Base-by-base conservation (phyloP, 1,140 invertebrate genomes). In the Caenorhabditis tropicalis region DNA sequence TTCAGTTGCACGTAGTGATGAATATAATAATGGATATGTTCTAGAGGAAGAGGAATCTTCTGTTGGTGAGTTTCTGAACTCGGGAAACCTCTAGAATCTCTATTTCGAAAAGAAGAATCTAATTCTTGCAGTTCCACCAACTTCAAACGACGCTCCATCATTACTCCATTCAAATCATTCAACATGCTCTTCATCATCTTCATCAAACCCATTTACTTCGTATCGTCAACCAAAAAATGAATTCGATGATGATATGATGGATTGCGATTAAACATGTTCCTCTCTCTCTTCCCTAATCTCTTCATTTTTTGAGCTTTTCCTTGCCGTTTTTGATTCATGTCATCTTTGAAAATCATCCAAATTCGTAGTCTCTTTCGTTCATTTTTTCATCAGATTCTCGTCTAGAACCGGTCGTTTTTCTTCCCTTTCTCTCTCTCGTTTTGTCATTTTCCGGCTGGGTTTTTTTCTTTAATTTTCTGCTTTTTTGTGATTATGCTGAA, bases 1-100 rank as follows among this genome's bases (percentile, higher is more conserved):
- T 3, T 83, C 82, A 31, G 82, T 83, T 19, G 82, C 82, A 27
- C 60, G 82, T 19, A 83, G 82, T 58, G 82, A 83, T 19, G 82
- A 83, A 16, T 83, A 49, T 43, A 58, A 48, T n/a, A 53, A 83
- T 43, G 82, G 56, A 16, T 83, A 74, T 31, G 82, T 83, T 24
- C 31, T 58, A 6, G 82, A 83, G 49, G 82, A 83, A 46, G 82
- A 83, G 29, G 82, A 83, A n/a, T 21, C 33, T 19, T 21, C 81
- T 27, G 19, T 43, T 43, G 33, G 81, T 82, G 2, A 43, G 81
- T 58, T 58, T 24, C 43, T 31, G 2, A 12, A 43, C 12, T 43
- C 12, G 5, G 5, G 12, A 12, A 43, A 43, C 39, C 12, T 5
- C 39, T 5, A 12, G 12, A 43, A 43, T 6, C 39, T 5, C 5